Base-by-base conservation (phyloP, 2,113 vertebrate species). In the Pomatorhinus ruficollis region DNA sequence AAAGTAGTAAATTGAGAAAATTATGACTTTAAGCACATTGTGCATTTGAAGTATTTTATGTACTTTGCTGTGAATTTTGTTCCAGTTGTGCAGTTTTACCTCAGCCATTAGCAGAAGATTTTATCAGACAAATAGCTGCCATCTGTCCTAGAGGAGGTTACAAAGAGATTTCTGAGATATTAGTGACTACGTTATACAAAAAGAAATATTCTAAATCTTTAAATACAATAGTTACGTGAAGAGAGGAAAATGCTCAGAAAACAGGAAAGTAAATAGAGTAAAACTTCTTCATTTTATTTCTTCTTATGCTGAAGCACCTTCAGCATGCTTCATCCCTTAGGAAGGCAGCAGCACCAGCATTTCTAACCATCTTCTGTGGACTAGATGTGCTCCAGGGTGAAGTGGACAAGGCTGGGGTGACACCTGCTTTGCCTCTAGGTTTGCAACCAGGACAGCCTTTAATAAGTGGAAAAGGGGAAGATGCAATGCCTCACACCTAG, bases 91-190 rank as follows among this genome's bases (percentile, higher is more conserved):
- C 60, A 74, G 79, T 85, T 96, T 91, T 78, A 52, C 49, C 49
- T 96, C 66, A 86, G 37, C 66, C 61, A 76, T 86, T 96, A 93
- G 65, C 54, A 85, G 82, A 82, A 77, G 72, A 70, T 69, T 89
- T 83, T 91, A 77, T 91, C 65, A 68, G 66, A 81, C 42, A 79
- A 90, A 83, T 64, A 86, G 63, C 52, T 88, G 47, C 82, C 68
- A 66, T 90, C 85, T 96, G 76, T 90, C 77, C 84, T 89, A 71
- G 72, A 90, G 74, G 31, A 74, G 83, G 74, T 83, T 94, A 94
- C 80, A 92, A 88, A 92, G 63, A 83, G 81, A 87, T 90, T 64
- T 93, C 68, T 89, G 61, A 90, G 92, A 91, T 90, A 87, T 82
- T 95, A 85, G 40, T 89, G 70, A 83, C 56, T 47, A 30, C 37